Percentiles rank a stretch among this genome's conserved stretches.
These are phyloP conservation scores for Macrochelys suwanniensis DNA, from an alignment of 2,797 vertebrate species.

Conservation along the genomic window DNA sequence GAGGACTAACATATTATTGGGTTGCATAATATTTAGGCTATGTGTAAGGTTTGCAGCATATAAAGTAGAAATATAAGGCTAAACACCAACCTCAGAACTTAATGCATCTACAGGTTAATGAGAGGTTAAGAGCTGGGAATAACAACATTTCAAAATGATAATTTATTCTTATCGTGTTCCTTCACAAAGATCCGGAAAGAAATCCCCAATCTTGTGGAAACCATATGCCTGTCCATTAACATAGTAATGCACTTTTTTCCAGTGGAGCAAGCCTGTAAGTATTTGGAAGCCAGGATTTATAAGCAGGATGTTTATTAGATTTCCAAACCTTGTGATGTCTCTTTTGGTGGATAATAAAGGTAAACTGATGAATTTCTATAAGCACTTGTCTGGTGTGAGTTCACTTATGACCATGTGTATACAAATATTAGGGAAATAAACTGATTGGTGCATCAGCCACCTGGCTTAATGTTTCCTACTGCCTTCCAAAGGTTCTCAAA, in stretches of 20 bases:
- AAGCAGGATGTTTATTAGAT: slow-evolving; percentile 69
- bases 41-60: background rate
- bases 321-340: slow-evolving; percentile 63
- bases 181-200: slow-evolving; percentile 42
- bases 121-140: slow-evolving; percentile 35
- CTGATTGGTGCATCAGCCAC: background rate
- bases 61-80: slow-evolving; percentile 20
- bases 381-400: slow-evolving; percentile 60
- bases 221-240: slow-evolving; percentile 61
- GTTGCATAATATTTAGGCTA: background rate
- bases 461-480: background rate
- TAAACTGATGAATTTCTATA: slow-evolving; percentile 67
- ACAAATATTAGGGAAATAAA: slow-evolving; percentile 19
- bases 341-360: slow-evolving; percentile 60
- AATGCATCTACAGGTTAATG: slow-evolving; percentile 21
- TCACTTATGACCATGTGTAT: slow-evolving; percentile 44
- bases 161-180: slow-evolving; percentile 55
- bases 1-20: background rate
- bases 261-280: slow-evolving; percentile 48
- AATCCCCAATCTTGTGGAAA: slow-evolving; percentile 40
- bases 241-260: slow-evolving; percentile 59
- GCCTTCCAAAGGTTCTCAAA: slow-evolving; percentile 22
- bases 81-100: slow-evolving; percentile 21
- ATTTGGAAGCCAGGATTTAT: slow-evolving; percentile 63
- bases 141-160: slow-evolving; percentile 34